phyloP scores from a whole-genome alignment of 2,113 vertebrate genomes.

The Fulmarus glacialis region DNA sequence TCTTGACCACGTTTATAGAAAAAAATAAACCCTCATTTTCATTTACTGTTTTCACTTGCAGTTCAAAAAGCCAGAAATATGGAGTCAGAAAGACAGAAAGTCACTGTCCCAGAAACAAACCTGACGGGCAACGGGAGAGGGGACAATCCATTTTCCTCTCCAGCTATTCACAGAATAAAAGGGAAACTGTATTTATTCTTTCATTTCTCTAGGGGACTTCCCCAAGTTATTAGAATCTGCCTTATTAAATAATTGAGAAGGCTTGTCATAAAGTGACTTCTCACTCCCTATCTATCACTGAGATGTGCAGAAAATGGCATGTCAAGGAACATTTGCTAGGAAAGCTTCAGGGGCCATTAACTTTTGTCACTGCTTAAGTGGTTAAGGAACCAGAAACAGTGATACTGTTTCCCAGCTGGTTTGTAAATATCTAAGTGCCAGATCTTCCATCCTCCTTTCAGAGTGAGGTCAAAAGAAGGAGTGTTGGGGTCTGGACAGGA shows the following conservation, averaged over 20 bases:
- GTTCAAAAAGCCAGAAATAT: neutral
- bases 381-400: conserved; percentile 31
- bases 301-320: conserved; percentile 28
- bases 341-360: conserved; percentile 57
- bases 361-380: conserved; percentile 47
- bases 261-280: conserved; percentile 61
- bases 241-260: conserved; percentile 67
- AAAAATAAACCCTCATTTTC: neutral
- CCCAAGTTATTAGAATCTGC: conserved; percentile 42
- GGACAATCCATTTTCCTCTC: neutral
- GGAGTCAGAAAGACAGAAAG: neutral
- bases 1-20: neutral
- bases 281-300: conserved; percentile 36
- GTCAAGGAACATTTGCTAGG: conserved; percentile 57
- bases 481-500: neutral
- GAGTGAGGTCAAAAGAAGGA: neutral
- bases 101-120: neutral
- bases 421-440: neutral
- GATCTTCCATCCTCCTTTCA: neutral
- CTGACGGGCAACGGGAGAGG: neutral
- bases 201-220: conserved; percentile 27
- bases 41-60: neutral
- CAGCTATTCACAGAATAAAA: neutral
- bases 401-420: neutral
- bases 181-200: conserved; percentile 20